A percentile compares a stretch with the other conserved stretches of the same genome.
Evolutionary conservation across 2,797 vertebrate species (phyloP).

Genomic region (Loris lydekkerianus): DNA sequence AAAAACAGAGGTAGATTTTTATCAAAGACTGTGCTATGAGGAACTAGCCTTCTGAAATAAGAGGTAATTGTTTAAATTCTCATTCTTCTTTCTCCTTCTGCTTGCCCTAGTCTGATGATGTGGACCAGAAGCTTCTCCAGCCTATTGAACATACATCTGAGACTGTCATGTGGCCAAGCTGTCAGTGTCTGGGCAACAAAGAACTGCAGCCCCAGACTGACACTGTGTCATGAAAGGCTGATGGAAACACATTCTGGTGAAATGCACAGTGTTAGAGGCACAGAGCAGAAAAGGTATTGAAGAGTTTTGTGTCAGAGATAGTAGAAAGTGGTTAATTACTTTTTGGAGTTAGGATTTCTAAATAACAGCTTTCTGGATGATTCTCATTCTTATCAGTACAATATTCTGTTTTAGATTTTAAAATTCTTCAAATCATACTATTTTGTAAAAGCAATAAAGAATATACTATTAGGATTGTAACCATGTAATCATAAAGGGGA

Average conservation of each 20-base stretch:
- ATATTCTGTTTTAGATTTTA: conserved; percentile 18
- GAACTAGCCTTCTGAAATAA: conserved; percentile 45
- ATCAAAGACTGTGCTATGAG: conserved; percentile 53
- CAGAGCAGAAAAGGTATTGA: background rate
- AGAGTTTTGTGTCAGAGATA: conserved; percentile 33
- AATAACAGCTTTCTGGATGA: conserved; percentile 9
- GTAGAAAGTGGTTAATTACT: conserved; percentile 28
- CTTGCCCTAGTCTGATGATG: conserved; percentile 61
- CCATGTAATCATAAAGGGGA: background rate
- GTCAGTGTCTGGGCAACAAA: conserved; percentile 82
- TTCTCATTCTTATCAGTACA: conserved; percentile 49
- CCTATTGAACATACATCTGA: conserved; percentile 84
- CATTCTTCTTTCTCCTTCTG: conserved; percentile 51
- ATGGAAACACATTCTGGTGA: conserved; percentile 84
- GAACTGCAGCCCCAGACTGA: conserved; percentile 31
- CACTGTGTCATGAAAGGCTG: conserved; percentile 80
- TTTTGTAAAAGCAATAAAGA: conserved; percentile 60
- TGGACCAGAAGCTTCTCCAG: conserved; percentile 81
- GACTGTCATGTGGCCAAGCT: conserved; percentile 72
- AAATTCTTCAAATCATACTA: background rate
- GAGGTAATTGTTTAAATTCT: conserved; percentile 66
- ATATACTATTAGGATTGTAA: background rate
- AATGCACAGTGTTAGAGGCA: conserved; percentile 78
- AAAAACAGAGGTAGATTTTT: background rate
- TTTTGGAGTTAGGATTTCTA: background rate